Percentiles rank a stretch among this genome's conserved stretches.
Evolutionary conservation across 2,888 invertebrate species (phyloP).

Genomic region (Dysmachus trigonus): DNA sequence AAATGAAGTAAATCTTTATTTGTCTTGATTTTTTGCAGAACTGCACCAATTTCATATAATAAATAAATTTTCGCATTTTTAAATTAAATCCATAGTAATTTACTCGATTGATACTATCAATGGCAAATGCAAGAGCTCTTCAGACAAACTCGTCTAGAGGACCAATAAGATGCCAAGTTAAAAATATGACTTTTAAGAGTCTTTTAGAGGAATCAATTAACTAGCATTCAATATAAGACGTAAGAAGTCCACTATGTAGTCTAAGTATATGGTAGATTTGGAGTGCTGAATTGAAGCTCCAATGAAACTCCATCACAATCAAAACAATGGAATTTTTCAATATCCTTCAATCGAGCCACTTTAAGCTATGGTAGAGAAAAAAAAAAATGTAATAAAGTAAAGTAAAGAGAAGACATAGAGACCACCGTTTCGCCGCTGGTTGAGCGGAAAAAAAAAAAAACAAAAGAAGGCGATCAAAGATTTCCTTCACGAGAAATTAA

Average conservation of each 20-base stretch:
- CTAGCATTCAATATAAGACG: not conserved
- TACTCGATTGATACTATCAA: not conserved
- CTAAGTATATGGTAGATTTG: not conserved
- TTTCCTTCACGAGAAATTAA: slow-evolving; percentile 2
- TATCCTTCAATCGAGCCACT: not conserved
- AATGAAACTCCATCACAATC: not conserved
- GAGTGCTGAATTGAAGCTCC: not conserved
- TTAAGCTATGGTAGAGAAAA: not conserved
- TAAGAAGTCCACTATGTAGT: not conserved
- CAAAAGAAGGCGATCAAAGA: not conserved
- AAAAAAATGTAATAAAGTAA: not conserved
- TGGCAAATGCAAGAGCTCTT: too few relatives aligned
- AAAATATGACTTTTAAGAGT: not conserved
- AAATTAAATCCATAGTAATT: not conserved
- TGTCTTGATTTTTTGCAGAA: not conserved
- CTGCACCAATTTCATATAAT: not conserved
- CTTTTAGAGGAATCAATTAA: not conserved
- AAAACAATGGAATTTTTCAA: not conserved
- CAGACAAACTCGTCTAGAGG: not conserved
- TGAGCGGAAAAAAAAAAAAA: not conserved
- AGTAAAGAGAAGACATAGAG: not conserved
- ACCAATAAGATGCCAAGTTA: not conserved
- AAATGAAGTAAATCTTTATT: too few relatives aligned
- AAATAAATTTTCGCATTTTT: not conserved
- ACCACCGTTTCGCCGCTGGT: not conserved